Evolutionary conservation across 1,140 invertebrate species (phyloP), one percentile per base, ranked within the genome.

Genomic region (Danaus plexippus): DNA sequence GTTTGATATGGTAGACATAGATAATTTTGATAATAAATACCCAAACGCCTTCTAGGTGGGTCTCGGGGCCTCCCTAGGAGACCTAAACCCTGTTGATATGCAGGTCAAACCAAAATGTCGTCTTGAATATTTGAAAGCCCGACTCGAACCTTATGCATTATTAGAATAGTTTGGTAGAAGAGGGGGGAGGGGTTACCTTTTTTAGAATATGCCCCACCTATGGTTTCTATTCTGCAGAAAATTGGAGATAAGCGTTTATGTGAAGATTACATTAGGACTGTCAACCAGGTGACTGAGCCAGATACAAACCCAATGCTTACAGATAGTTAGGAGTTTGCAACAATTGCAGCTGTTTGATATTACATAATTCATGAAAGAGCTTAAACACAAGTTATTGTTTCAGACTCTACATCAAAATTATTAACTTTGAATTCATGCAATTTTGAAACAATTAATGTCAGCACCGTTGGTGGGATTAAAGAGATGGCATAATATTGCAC

Each of bases 201-300:
- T 59, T 67, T 63, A 12, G 69, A 77, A 9, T 89, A 77, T 81
- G 84, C 73, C 7, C 75, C 83, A 11, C 83, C 85, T 0, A 68
- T 90, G 6, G 87, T 89, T 0, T 67, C 86, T 0, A 80, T 90
- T 9, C 44, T 82, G 41, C 90, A 90, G 69, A 67, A 64, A 15
- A 72, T 81, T 59, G 82, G 80, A 9, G 22, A 32, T 32, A 32
- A 4, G 7, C 4, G 22, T 32, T 32, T 7, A 6, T 32, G 22
- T 3, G 5, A 8, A 32, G 22, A 32, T 32, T 32, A 32, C 22
- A 73, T 77, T 53, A 67, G 72, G 52, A 80, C 75, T 2, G 61
- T 82, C 11, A 80, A 83, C 62, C 62, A 65, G 12, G 61, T 54
- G 22, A 60, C 76, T n/a, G 59, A 73, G 52, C 70, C 72, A 45